phyloP scores from a whole-genome alignment of 2,113 vertebrate genomes.

The Chlorocebus sabaeus region DNA sequence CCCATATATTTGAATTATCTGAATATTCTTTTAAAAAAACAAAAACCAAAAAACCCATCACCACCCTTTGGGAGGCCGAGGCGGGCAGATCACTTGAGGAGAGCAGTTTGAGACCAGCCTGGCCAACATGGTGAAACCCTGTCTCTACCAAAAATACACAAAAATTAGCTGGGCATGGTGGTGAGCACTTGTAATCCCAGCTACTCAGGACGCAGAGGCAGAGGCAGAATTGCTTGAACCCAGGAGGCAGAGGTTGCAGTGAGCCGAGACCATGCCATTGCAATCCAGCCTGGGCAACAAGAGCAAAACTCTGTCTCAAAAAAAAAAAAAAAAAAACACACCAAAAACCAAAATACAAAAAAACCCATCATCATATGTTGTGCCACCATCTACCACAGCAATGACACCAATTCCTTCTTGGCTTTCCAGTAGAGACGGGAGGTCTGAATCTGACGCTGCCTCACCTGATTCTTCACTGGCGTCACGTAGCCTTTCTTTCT shows the following conservation, averaged over 20 bases:
- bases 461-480: slow-evolving; percentile 96
- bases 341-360: not conserved
- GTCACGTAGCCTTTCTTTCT: slow-evolving; percentile 95
- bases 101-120: no score
- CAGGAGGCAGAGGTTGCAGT: no score
- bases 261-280: no score
- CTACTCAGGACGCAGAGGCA: no score
- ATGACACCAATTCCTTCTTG: not conserved
- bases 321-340: not conserved
- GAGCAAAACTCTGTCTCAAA: not conserved
- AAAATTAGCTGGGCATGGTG: no score
- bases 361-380: not conserved
- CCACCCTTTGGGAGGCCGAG: no score
- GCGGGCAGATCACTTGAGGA: no score
- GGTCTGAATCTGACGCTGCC: not conserved
- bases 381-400: not conserved
- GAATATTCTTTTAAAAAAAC: not conserved
- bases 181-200: no score
- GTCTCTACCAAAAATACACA: no score
- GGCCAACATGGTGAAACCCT: no score
- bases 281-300: no score
- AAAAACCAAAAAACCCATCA: not conserved
- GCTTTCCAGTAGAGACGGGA: not conserved
- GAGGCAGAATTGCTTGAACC: no score
- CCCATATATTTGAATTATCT: not conserved